phyloP scores from a whole-genome alignment of 1,140 invertebrate species.

The Drosophila prosaltans region DNA sequence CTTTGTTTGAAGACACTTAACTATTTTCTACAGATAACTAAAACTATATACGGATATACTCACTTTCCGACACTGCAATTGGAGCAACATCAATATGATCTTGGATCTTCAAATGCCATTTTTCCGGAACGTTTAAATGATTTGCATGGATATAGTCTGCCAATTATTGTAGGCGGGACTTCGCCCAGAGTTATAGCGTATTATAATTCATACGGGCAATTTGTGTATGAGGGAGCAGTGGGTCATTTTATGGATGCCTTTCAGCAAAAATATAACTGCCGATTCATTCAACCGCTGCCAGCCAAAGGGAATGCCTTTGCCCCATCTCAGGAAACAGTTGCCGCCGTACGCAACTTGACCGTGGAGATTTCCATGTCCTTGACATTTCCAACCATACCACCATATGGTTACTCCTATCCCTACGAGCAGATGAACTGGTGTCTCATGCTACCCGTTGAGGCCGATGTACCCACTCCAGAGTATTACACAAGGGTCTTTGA shows the following conservation, averaged over 20 bases:
- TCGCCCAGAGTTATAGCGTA: slow-evolving; percentile 64
- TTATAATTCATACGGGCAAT: slow-evolving; percentile 35
- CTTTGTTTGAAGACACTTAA: no score
- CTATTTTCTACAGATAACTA: slow-evolving; percentile 28
- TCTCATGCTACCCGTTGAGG: slow-evolving; percentile 67
- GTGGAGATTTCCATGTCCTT: slow-evolving; percentile 64
- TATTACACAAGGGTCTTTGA: slow-evolving; percentile 71
- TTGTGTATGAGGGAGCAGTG: slow-evolving; percentile 56
- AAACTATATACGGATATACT: slow-evolving; percentile 54
- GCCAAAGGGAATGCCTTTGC: slow-evolving; percentile 23
- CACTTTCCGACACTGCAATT: slow-evolving; percentile 61
- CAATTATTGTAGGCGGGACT: slow-evolving; percentile 57
- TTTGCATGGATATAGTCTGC: slow-evolving; percentile 48
- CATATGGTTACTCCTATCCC: slow-evolving; percentile 55
- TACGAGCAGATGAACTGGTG: slow-evolving; percentile 71
- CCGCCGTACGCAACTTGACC: slow-evolving; percentile 56
- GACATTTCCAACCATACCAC: slow-evolving; percentile 54
- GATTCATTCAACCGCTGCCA: slow-evolving; percentile 44
- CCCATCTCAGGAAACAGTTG: slow-evolving; percentile 50
- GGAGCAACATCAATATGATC: slow-evolving; percentile 31
- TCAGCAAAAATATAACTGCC: slow-evolving; percentile 57
- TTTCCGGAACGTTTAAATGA: slow-evolving; percentile 61
- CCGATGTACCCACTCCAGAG: slow-evolving; percentile 61
- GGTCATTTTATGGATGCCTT: slow-evolving; percentile 70
- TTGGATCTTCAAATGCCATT: background rate